These are phyloP conservation scores for Anticlea derivata DNA, from an alignment of 2,888 invertebrate species.

Conservation along the genomic window DNA sequence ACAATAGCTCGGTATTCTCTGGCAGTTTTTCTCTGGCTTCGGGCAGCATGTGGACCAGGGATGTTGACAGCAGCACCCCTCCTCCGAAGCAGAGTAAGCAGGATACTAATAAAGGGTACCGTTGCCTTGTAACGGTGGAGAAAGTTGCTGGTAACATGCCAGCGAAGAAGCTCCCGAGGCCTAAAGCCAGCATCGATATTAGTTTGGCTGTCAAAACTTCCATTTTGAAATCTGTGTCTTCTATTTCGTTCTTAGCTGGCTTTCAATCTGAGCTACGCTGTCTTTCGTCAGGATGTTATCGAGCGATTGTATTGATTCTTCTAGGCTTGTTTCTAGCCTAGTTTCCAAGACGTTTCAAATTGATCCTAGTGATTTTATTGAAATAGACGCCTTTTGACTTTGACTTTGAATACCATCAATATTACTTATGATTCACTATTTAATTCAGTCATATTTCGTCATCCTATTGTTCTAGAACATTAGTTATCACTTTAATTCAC, in stretches of 20 bases:
- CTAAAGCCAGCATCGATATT: conserved; percentile 86
- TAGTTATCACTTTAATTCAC: too few species aligned
- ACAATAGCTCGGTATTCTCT: conserved; percentile 85
- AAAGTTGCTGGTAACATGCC: conserved; percentile 89
- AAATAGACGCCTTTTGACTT: too few species aligned
- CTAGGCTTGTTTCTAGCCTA: too few species aligned
- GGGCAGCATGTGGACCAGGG: conserved; percentile 91
- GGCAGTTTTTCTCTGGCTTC: conserved; percentile 87
- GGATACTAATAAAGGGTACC: conserved; percentile 86
- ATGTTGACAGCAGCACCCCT: conserved; percentile 90
- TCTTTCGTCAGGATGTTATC: background rate
- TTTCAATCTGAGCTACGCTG: background rate
- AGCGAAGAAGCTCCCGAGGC: conserved; percentile 87
- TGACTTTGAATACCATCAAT: background rate
- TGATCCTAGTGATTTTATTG: too few species aligned
- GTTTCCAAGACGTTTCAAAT: too few species aligned
- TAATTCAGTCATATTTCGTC: too few species aligned
- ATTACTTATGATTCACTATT: background rate
- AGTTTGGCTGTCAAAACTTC: conserved; percentile 84
- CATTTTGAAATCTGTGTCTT: conserved; percentile 54
- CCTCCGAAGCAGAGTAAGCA: conserved; percentile 91
- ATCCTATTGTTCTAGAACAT: background rate
- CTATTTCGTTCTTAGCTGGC: background rate
- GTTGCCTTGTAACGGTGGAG: conserved; percentile 81
- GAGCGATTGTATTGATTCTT: too few species aligned